Conservation (phyloP, 2,797 vertebrate genomes). For the Hirundo rustica region DNA sequence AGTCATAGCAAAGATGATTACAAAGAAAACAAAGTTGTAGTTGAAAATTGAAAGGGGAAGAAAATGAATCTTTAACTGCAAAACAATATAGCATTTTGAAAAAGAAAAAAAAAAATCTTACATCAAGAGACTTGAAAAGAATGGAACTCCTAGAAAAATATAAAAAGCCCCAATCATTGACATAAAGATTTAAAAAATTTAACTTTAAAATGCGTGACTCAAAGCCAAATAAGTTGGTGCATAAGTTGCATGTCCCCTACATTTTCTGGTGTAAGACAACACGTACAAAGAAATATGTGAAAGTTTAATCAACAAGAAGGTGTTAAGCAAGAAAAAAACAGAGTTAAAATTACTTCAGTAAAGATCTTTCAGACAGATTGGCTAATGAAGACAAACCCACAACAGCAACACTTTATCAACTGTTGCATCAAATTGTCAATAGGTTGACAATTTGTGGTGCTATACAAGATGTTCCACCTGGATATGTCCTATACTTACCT, state of each 20-base stretch:
- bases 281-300: background rate
- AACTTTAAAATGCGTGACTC: background rate
- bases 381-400: background rate
- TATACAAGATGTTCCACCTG: background rate
- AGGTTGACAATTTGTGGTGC: fast-evolving
- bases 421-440: background rate
- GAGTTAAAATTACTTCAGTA: background rate
- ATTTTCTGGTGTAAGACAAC: background rate
- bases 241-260: background rate
- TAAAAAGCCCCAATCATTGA: background rate
- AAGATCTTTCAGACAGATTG: background rate
- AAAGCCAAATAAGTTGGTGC: background rate
- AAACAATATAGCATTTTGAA: background rate
- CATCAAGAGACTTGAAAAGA: background rate
- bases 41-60: background rate
- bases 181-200: background rate
- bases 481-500: background rate
- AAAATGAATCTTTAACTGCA: background rate
- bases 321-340: background rate
- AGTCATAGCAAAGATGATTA: background rate
- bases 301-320: background rate
- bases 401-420: background rate
- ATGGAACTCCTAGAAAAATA: background rate
- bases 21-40: background rate
- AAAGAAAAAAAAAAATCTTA: background rate